A percentile compares a stretch with the other conserved stretches of the same genome.
Evolutionary conservation across 53 echinoderm and acorn worm species (phyloP).

Genomic region (Pentamera pediparva): DNA sequence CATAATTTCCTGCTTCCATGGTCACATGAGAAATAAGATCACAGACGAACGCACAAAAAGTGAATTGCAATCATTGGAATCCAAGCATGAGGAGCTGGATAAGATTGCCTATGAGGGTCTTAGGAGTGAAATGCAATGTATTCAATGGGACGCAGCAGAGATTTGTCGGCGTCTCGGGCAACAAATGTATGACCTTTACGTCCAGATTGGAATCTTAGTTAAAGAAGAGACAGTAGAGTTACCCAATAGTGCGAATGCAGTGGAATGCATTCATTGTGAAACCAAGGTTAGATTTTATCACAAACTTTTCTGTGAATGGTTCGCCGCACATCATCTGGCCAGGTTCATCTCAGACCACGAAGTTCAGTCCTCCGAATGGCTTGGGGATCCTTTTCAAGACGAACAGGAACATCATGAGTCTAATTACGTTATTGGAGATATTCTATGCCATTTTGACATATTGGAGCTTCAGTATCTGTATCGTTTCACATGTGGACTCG

Average conservation of each 20-base stretch:
- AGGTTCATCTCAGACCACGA: background rate
- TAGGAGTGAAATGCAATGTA: background rate
- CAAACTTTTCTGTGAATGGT: constrained; percentile 12
- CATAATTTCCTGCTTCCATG: constrained; percentile 6
- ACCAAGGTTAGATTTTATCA: background rate
- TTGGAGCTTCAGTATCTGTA: background rate
- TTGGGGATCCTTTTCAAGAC: no score
- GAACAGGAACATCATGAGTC: background rate
- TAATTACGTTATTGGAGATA: background rate
- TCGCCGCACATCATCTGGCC: background rate
- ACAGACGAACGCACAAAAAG: background rate
- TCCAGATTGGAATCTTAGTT: background rate
- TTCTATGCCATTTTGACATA: background rate
- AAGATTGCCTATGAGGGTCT: background rate
- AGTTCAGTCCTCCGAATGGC: no score
- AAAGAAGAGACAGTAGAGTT: background rate
- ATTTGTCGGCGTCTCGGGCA: background rate
- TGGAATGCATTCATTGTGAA: no score
- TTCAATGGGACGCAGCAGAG: background rate
- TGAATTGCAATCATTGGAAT: background rate
- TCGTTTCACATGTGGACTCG: background rate
- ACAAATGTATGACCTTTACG: background rate
- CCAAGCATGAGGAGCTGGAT: background rate
- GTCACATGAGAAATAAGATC: background rate
- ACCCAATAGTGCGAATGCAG: background rate